phyloP scores from a whole-genome alignment of 2,797 vertebrate genomes.

The Pagetopsis macropterus region DNA sequence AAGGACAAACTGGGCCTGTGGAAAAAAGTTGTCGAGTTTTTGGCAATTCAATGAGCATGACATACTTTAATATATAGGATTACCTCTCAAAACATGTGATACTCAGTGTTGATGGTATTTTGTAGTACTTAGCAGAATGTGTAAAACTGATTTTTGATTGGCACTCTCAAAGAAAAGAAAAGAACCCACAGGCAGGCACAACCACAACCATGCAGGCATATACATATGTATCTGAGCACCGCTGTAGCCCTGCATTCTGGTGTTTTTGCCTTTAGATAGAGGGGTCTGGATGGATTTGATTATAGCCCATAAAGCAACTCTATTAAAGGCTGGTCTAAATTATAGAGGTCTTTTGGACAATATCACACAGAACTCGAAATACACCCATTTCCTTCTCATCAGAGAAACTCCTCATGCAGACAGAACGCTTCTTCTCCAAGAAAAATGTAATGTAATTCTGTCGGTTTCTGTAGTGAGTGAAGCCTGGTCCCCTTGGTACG shows the following conservation, averaged over 20 bases:
- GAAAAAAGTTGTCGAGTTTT: slow-evolving; percentile 68
- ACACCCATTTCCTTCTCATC: slow-evolving; percentile 51
- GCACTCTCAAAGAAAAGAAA: slow-evolving; percentile 35
- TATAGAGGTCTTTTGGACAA: slow-evolving; percentile 52
- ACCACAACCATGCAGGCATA: slow-evolving; percentile 52
- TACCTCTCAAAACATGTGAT: slow-evolving; percentile 61
- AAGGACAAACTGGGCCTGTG: slow-evolving; percentile 70
- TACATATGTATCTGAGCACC: slow-evolving; percentile 53
- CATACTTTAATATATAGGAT: slow-evolving; percentile 66
- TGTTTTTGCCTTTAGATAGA: slow-evolving; percentile 61
- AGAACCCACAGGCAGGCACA: slow-evolving; percentile 48
- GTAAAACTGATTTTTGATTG: slow-evolving; percentile 38
- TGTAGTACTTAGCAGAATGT: slow-evolving; percentile 52
- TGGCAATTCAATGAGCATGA: slow-evolving; percentile 65
- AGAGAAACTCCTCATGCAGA: slow-evolving; percentile 27
- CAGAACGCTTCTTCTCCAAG: slow-evolving; percentile 30
- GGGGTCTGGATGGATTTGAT: slow-evolving; percentile 61
- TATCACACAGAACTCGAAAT: slow-evolving; percentile 38
- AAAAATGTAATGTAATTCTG: slow-evolving; percentile 53
- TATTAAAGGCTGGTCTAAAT: slow-evolving; percentile 64
- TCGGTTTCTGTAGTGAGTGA: slow-evolving; percentile 56
- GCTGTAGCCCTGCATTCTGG: slow-evolving; percentile 46
- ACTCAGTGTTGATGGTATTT: slow-evolving; percentile 49
- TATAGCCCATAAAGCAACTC: slow-evolving; percentile 62
- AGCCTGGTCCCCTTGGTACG: slow-evolving; percentile 45